Percentiles rank a stretch among this genome's conserved stretches.
Evolutionary conservation across 2,113 vertebrate genomes (phyloP).

Genomic region (Odocoileus hemionus): DNA sequence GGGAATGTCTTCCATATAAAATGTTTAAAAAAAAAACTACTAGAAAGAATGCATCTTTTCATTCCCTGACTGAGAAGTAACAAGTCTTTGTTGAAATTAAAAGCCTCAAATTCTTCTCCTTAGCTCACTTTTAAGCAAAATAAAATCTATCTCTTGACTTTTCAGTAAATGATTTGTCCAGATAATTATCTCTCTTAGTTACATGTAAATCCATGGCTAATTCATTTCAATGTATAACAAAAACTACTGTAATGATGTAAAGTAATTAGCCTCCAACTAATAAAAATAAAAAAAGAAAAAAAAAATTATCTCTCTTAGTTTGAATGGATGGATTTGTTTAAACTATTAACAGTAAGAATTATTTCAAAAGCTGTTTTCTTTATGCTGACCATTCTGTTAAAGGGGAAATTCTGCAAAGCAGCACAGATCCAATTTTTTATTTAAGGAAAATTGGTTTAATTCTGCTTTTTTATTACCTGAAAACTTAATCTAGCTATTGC

Average conservation of each 20-base stretch:
- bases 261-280: too few relatives aligned
- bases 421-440: neutral
- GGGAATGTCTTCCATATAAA: neutral
- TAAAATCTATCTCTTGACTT: neutral
- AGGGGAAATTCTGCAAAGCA: neutral
- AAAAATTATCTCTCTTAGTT: neutral
- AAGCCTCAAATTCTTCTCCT: neutral
- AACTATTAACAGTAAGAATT: neutral
- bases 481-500: neutral
- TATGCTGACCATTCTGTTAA: conserved; percentile 7
- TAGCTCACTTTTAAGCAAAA: conserved; percentile 9
- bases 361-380: neutral
- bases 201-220: too few relatives aligned
- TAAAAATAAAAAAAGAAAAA: too few relatives aligned
- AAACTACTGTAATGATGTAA: too few relatives aligned
- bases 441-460: neutral
- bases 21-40: neutral
- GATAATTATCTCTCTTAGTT: neutral
- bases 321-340: neutral
- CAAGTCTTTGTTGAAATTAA: neutral
- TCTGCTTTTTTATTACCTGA: neutral
- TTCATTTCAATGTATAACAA: too few relatives aligned
- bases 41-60: neutral
- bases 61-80: neutral
- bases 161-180: neutral